Conservation (phyloP, 2,113 vertebrate species). For the Arvicanthis niloticus region DNA sequence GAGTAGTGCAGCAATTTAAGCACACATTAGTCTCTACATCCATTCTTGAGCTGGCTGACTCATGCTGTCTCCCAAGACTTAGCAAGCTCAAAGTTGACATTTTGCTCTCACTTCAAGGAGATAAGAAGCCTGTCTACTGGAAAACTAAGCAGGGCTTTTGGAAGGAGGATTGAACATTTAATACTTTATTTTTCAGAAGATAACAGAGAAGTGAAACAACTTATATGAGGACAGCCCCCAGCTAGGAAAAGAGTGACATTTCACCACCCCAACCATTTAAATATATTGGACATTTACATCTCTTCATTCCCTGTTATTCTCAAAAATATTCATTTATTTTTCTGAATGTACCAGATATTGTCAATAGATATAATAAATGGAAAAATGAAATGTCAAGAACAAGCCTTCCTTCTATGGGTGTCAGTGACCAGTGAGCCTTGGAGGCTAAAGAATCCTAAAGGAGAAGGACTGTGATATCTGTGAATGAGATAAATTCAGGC, state of each 20-base stretch:
- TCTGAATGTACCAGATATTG: background rate
- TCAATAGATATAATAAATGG: background rate
- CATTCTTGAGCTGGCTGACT: background rate
- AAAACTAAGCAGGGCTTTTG: background rate
- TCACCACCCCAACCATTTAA: background rate
- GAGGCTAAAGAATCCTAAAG: background rate
- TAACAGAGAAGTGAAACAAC: background rate
- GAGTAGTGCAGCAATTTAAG: background rate
- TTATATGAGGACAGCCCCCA: background rate
- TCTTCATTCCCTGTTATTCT: background rate
- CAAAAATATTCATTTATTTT: slow-evolving; percentile 21
- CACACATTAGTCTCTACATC: background rate
- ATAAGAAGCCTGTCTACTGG: background rate
- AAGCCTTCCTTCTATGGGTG: background rate
- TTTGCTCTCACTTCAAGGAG: background rate
- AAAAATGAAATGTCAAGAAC: background rate
- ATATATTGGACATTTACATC: background rate
- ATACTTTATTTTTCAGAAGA: slow-evolving; percentile 50
- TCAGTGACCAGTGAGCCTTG: background rate
- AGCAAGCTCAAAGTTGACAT: background rate
- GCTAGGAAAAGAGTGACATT: background rate
- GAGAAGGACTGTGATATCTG: background rate
- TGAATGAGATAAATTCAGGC: background rate
- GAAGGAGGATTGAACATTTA: background rate
- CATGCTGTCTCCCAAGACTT: background rate